These are phyloP conservation scores for Crossocerus cetratus DNA, from an alignment of 2,888 invertebrate genomes.

Conservation along the genomic window DNA sequence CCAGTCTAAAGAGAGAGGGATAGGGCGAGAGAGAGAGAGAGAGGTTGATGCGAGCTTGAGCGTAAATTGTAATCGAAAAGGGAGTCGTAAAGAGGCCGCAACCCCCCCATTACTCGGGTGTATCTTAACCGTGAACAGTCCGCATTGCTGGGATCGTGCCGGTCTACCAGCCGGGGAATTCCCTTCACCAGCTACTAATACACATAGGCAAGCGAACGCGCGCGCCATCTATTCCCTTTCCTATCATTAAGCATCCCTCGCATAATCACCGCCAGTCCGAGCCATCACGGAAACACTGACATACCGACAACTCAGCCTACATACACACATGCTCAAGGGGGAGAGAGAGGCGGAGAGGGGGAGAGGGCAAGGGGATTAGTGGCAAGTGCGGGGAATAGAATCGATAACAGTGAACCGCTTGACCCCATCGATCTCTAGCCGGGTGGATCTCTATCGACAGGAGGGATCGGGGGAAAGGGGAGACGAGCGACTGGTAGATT, in stretches of 20 bases:
- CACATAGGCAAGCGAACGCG: too few species aligned
- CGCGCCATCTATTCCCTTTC: not conserved
- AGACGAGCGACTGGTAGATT: not conserved
- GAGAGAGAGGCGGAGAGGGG: too few species aligned
- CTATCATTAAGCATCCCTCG: not conserved
- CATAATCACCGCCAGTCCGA: not conserved
- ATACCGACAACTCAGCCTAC: too few species aligned
- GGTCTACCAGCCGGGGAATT: not conserved
- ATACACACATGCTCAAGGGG: too few species aligned
- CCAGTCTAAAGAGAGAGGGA: too few species aligned
- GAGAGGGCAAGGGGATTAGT: too few species aligned
- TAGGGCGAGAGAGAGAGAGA: too few species aligned
- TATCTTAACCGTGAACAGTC: conserved; percentile 5
- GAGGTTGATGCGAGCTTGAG: conserved; percentile 26
- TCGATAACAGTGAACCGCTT: not conserved
- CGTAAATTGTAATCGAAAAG: conserved; percentile 41
- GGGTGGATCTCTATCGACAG: not conserved
- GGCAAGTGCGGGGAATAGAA: not conserved
- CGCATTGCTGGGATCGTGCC: conserved; percentile 1
- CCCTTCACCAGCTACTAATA: too few species aligned
- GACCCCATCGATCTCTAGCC: conserved; percentile 29
- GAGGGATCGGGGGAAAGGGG: not conserved
- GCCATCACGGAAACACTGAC: conserved; percentile 4
- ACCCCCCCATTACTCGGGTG: conserved; percentile 25
- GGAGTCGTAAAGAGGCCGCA: conserved; percentile 10